Conservation (phyloP, 1,140 invertebrate genomes). For the Zaprionus nigranus region DNA sequence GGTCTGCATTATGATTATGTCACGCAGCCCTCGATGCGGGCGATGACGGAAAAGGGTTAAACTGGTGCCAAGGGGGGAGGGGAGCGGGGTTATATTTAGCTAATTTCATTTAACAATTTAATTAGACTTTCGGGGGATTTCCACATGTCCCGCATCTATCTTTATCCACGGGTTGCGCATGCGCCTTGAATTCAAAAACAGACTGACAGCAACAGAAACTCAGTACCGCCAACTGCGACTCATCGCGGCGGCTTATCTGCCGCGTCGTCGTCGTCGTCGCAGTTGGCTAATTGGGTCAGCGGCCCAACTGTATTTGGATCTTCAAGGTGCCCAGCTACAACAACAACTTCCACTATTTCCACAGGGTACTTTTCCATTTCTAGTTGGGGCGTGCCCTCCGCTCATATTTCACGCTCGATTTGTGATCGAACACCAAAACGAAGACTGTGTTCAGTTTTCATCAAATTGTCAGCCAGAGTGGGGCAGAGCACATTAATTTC, state of each 20-base stretch:
- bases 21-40: conserved; percentile 59
- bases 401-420: conserved; percentile 75
- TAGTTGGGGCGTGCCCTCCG: conserved; percentile 13
- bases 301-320: conserved; percentile 32
- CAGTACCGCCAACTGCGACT: neutral
- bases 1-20: conserved; percentile 61
- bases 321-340: conserved; percentile 26
- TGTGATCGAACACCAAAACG: conserved; percentile 6
- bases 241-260: conserved; percentile 18
- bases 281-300: conserved; percentile 41
- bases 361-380: conserved; percentile 13
- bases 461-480: conserved; percentile 33
- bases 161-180: conserved; percentile 60
- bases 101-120: conserved; percentile 79
- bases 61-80: neutral
- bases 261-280: neutral
- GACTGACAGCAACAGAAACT: neutral
- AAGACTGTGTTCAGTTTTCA: conserved; percentile 1
- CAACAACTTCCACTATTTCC: conserved; percentile 10
- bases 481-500: conserved; percentile 38
- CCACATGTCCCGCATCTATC: conserved; percentile 74
- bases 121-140: conserved; percentile 66
- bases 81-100: conserved; percentile 56
- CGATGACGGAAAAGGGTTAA: conserved; percentile 55
- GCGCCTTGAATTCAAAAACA: conserved; percentile 46